Evolutionary conservation across 2,797 vertebrate species (phyloP), one percentile per base, ranked within the genome.

Genomic region (Leptodactylus fallax): DNA sequence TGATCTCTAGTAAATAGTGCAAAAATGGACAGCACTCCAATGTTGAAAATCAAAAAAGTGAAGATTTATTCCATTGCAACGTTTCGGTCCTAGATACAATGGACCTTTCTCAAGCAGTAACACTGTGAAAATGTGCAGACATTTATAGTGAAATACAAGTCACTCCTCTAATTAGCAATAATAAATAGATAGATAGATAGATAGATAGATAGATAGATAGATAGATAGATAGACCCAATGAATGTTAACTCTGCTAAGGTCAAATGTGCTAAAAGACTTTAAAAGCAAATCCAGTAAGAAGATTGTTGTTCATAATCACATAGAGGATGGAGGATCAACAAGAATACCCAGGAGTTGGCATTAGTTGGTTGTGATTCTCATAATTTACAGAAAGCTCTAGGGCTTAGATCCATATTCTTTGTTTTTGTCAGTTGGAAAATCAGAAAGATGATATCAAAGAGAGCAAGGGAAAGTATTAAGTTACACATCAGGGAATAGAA

Each of bases 221-320:
- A 47, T 71, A 71, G 14, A 36, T 71, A 71, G 27, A 71, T 71
- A 67, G 27, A n/a, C 6, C 16, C 67, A 36, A 45, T 74, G 72
- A 51, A 51, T 51, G 61, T 67, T 67, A 23, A 67, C 14, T 67
- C 45, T 63, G 60, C 36, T 67, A 81, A 88, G 27, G 19, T 61
- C 7, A 78, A 65, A 56, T 7, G 3, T 0, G 5, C 80, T 72
- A 72, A 14, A 36, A 0, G 61, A 53, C 71, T 91, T 83, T 83
- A 7, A 60, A 83, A 89, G 86, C 7, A 82, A 56, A 76, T 72
- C 72, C 81, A 17, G 0, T 87, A 83, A 91, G 9, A 49, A 90
- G 89, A 88, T 89, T 81, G 56, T 0, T 0, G 81, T 82, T 7
- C 0, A 6, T 36, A 60, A 60, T 23, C 72, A 67, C 7, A 60